Evolutionary conservation across 2,113 vertebrate genomes (phyloP).

Genomic region (Noturus placidus): DNA sequence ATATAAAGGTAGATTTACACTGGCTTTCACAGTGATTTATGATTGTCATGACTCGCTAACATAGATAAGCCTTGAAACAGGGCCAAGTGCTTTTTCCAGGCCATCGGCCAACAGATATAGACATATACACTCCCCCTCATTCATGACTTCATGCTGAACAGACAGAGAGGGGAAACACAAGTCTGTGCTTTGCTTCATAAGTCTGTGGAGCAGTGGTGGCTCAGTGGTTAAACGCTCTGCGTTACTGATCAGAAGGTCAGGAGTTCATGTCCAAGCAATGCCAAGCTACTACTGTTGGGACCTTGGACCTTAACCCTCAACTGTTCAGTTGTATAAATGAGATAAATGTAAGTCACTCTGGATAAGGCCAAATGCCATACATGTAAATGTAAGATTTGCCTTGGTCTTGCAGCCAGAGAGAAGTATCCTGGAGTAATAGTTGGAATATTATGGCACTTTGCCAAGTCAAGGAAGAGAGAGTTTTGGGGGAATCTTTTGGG

Average conservation of each 20-base stretch:
- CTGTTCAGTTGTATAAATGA: too few relatives aligned
- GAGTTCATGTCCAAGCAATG: too few relatives aligned
- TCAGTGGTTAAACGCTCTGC: too few relatives aligned
- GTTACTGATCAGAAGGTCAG: too few relatives aligned
- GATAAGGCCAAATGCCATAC: too few relatives aligned
- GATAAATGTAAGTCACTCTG: too few relatives aligned
- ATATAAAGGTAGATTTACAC: conserved; percentile 35
- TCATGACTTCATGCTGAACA: conserved; percentile 56
- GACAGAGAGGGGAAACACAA: conserved; percentile 36
- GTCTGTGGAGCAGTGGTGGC: neutral
- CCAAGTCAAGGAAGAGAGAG: conserved; percentile 56
- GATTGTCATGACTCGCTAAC: conserved; percentile 37
- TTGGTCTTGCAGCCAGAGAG: conserved; percentile 37
- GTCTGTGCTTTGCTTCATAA: conserved; percentile 26
- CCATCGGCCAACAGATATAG: conserved; percentile 51
- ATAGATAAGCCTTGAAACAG: conserved; percentile 45
- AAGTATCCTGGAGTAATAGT: conserved; percentile 30
- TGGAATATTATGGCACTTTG: conserved; percentile 42
- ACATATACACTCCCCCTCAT: conserved; percentile 55
- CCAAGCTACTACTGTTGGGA: too few relatives aligned
- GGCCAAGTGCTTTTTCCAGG: conserved; percentile 52
- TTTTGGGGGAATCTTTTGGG: conserved; percentile 50
- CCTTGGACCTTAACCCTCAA: too few relatives aligned
- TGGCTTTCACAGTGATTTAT: conserved; percentile 47
- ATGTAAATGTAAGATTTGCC: conserved; percentile 6